A percentile compares a stretch with the other conserved stretches of the same genome.
phyloP scores from a whole-genome alignment of 1,140 invertebrate species.

The Drosophila subpulchrella region DNA sequence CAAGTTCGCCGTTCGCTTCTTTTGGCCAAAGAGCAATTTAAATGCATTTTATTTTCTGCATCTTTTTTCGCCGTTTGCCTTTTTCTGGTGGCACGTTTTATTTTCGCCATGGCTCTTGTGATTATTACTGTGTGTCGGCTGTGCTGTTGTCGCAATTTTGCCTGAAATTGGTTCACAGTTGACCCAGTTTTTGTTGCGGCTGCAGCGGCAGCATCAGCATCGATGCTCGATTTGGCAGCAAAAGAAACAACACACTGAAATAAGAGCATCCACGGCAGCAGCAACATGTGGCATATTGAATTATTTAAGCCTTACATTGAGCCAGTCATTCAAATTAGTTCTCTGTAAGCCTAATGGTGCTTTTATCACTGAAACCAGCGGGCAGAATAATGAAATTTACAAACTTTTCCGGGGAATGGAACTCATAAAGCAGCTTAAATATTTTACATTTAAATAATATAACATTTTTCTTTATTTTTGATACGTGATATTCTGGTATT shows the following conservation, averaged over 20 bases:
- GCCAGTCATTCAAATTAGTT: background rate
- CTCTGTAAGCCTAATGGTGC: background rate
- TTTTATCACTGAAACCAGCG: too few relatives aligned
- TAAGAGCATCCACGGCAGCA: slow-evolving; percentile 1
- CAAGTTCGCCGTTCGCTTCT: slow-evolving; percentile 26
- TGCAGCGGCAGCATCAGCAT: slow-evolving; percentile 20
- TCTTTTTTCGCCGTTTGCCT: slow-evolving; percentile 31
- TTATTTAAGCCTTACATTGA: too few relatives aligned
- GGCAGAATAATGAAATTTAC: too few relatives aligned
- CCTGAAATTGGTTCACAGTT: slow-evolving; percentile 74
- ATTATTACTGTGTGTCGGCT: slow-evolving; percentile 44
- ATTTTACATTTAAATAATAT: too few relatives aligned
- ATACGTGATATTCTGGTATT: too few relatives aligned
- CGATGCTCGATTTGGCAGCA: slow-evolving; percentile 37
- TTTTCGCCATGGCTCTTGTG: slow-evolving; percentile 46
- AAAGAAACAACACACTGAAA: slow-evolving; percentile 8
- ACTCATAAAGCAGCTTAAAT: too few relatives aligned
- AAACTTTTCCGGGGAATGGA: too few relatives aligned
- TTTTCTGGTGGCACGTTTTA: slow-evolving; percentile 52
- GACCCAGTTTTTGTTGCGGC: slow-evolving; percentile 66
- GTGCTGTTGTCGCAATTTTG: slow-evolving; percentile 64
- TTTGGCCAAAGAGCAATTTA: slow-evolving; percentile 40
- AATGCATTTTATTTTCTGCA: slow-evolving; percentile 62
- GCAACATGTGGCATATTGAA: slow-evolving; percentile 17
- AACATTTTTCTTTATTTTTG: too few relatives aligned